Conservation (phyloP, 2,113 vertebrate species). For the Alethe castanea region DNA sequence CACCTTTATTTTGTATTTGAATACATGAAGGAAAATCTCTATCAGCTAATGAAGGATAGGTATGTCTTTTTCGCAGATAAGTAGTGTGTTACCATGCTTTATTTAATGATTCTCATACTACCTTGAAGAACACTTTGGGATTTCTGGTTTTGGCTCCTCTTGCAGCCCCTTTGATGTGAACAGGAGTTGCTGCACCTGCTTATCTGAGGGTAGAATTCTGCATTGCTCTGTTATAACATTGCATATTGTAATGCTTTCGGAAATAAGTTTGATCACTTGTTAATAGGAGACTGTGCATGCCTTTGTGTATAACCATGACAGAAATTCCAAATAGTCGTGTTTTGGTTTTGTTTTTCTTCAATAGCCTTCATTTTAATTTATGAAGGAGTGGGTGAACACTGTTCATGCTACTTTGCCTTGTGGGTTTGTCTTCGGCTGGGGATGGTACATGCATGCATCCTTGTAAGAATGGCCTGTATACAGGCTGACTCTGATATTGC, state of each 20-base stretch:
- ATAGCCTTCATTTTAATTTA: not conserved
- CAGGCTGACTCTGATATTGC: not conserved
- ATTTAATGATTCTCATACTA: not conserved
- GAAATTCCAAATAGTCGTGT: not conserved
- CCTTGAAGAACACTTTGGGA: not conserved
- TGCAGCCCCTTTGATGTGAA: not conserved
- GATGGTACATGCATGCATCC: not conserved
- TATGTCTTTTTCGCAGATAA: slow-evolving; percentile 54
- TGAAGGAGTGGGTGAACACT: not conserved
- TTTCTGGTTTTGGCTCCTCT: not conserved
- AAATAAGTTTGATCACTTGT: not conserved
- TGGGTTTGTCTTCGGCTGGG: not conserved
- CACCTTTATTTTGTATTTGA: slow-evolving; percentile 99
- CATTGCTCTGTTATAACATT: not conserved
- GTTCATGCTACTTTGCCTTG: not conserved
- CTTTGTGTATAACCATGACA: not conserved
- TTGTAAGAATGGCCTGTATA: not conserved
- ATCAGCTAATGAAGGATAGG: slow-evolving; percentile 99
- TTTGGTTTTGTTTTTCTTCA: not conserved
- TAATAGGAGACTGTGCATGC: not conserved
- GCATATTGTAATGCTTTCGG: not conserved
- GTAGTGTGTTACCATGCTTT: not conserved
- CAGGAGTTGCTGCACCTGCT: not conserved
- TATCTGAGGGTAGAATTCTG: not conserved
- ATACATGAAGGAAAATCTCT: slow-evolving; percentile 99